phyloP scores from a whole-genome alignment of 2,888 invertebrate species.

The Andrena haemorrhoa region DNA sequence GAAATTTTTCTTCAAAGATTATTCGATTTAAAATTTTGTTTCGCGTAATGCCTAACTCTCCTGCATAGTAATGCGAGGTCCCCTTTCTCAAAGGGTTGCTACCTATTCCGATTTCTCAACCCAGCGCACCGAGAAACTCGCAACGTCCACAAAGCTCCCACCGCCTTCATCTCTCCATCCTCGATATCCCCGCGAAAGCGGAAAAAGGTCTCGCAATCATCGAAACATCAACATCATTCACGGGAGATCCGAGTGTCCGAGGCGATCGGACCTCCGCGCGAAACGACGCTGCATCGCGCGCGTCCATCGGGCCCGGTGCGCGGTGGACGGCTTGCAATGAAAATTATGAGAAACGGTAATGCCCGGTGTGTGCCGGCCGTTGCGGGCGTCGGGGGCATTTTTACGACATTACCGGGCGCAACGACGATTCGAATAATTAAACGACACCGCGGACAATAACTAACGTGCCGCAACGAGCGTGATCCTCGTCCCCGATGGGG shows the following conservation, averaged over 20 bases:
- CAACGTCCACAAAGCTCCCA: too few relatives aligned
- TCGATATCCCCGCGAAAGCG: not conserved
- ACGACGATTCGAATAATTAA: slow-evolving; percentile 56
- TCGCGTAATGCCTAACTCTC: too few relatives aligned
- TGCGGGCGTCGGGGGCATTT: slow-evolving; percentile 27
- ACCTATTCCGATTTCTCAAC: too few relatives aligned
- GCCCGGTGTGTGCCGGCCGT: slow-evolving; percentile 7
- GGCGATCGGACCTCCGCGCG: not conserved
- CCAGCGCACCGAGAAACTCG: too few relatives aligned
- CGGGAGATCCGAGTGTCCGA: not conserved
- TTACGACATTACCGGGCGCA: slow-evolving; percentile 33
- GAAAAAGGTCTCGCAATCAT: not conserved
- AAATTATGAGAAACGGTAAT: slow-evolving; percentile 50
- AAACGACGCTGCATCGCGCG: not conserved
- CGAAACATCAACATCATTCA: not conserved
- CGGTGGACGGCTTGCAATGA: slow-evolving; percentile 22
- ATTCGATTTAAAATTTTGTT: too few relatives aligned
- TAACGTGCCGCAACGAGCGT: slow-evolving; percentile 43
- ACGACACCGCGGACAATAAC: slow-evolving; percentile 51
- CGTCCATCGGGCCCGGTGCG: not conserved
- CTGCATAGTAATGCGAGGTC: too few relatives aligned
- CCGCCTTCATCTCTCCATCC: too few relatives aligned
- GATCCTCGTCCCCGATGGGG: slow-evolving; percentile 20
- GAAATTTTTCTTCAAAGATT: too few relatives aligned
- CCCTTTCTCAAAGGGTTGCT: too few relatives aligned